phyloP scores from a whole-genome alignment of 2,888 invertebrate genomes.

The Sinelater perroti region DNA sequence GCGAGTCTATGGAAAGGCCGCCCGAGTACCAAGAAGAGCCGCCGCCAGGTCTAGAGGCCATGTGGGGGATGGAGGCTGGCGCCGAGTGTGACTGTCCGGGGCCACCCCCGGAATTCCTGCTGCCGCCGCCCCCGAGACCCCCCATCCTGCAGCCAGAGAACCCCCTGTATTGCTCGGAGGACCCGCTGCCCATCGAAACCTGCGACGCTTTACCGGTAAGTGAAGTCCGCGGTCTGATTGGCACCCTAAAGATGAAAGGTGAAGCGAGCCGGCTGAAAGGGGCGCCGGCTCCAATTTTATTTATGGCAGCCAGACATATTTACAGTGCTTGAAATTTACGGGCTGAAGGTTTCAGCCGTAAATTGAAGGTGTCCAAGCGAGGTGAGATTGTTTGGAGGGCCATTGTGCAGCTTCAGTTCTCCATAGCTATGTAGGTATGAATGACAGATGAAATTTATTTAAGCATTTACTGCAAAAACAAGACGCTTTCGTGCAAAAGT shows the following conservation, averaged over 20 bases:
- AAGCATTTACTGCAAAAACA: too few relatives aligned
- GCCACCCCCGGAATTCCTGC: conserved; percentile 77
- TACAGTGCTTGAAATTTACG: conserved; percentile 12
- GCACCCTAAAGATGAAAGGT: background rate
- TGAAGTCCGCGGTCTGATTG: conserved; percentile 7
- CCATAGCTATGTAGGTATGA: too few relatives aligned
- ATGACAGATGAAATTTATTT: too few relatives aligned
- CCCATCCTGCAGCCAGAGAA: conserved; percentile 72
- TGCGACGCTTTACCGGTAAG: conserved; percentile 82
- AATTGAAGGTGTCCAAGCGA: conserved; percentile 13
- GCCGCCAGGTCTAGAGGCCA: conserved; percentile 61
- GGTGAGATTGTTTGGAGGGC: too few relatives aligned
- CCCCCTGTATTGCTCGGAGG: conserved; percentile 75
- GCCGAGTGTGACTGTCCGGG: conserved; percentile 80
- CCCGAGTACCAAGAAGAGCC: conserved; percentile 48
- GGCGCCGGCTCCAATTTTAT: conserved; percentile 11
- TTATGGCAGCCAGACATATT: conserved; percentile 20
- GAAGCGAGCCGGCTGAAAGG: too few relatives aligned
- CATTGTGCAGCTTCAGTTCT: too few relatives aligned
- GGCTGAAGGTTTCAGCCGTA: conserved; percentile 11
- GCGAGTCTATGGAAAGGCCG: conserved; percentile 58
- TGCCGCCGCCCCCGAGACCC: conserved; percentile 79
- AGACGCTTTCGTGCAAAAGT: too few relatives aligned
- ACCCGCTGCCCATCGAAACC: conserved; percentile 75
- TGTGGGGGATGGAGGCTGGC: conserved; percentile 76